A percentile compares a stretch with the other conserved stretches of the same genome.
Conservation (phyloP, 2,113 vertebrate genomes). For the Sylvilagus bachmani region DNA sequence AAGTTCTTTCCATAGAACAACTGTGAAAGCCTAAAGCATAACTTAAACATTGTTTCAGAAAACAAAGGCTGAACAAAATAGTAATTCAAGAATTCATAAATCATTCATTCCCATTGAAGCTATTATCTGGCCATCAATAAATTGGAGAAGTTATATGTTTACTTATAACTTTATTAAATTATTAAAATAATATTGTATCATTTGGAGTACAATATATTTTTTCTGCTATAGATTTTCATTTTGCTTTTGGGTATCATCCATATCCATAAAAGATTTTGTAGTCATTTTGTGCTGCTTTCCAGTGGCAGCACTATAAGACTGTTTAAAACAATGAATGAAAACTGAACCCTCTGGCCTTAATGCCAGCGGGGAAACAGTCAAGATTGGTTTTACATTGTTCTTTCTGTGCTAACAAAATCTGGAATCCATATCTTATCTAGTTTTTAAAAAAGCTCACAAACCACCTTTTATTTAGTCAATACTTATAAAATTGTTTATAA, state of each 20-base stretch:
- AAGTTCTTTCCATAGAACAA: conserved; percentile 46
- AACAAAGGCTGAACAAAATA: conserved; percentile 45
- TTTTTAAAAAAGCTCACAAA: neutral
- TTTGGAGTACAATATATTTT: neutral
- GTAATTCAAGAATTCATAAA: conserved; percentile 62
- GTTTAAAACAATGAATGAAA: neutral
- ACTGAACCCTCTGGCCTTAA: neutral
- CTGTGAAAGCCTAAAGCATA: conserved; percentile 26
- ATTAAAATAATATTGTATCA: conserved; percentile 45
- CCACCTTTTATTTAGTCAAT: neutral
- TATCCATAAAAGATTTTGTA: neutral
- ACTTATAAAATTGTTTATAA: conserved; percentile 45
- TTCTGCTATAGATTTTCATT: conserved; percentile 66
- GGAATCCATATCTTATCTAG: conserved; percentile 32
- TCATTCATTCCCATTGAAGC: conserved; percentile 10
- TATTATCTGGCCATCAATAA: conserved; percentile 55
- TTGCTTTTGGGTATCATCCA: conserved; percentile 37
- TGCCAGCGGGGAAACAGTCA: neutral
- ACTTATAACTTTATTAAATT: conserved; percentile 62
- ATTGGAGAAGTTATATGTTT: conserved; percentile 35
- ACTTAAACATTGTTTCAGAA: conserved; percentile 51
- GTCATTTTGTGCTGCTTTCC: neutral
- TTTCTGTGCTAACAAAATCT: conserved; percentile 41
- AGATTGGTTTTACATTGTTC: conserved; percentile 7
- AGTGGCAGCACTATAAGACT: neutral